Percentiles rank a stretch among this genome's conserved stretches.
phyloP scores from a whole-genome alignment of 2,888 invertebrate genomes.

The Platerodrilus igneus region DNA sequence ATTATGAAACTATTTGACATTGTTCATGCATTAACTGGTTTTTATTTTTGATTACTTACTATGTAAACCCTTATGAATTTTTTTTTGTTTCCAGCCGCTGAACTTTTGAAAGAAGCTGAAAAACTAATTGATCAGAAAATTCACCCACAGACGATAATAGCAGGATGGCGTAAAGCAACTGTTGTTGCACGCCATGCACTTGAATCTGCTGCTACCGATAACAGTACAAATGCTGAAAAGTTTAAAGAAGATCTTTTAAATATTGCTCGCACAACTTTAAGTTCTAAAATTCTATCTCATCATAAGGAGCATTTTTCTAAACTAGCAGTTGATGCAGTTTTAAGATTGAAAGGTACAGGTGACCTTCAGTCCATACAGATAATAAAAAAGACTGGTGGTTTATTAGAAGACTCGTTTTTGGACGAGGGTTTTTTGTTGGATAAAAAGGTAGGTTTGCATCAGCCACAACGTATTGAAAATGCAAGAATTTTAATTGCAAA shows the following conservation, averaged over 20 bases:
- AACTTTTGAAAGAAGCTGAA: constrained; percentile 92
- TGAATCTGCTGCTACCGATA: constrained; percentile 71
- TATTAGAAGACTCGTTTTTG: constrained; percentile 90
- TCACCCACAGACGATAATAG: constrained; percentile 96
- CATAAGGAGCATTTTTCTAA: constrained; percentile 96
- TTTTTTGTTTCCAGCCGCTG: constrained; percentile 64
- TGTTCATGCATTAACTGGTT: too few species aligned
- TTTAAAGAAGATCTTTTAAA: constrained; percentile 89
- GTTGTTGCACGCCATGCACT: constrained; percentile 81
- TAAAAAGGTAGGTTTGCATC: constrained; percentile 96
- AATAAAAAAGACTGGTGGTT: constrained; percentile 93
- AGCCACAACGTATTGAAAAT: constrained; percentile 92
- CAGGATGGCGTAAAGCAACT: constrained; percentile 90
- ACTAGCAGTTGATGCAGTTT: constrained; percentile 91
- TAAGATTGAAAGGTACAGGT: constrained; percentile 92
- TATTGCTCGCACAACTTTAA: constrained; percentile 94
- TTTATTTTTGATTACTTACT: too few species aligned
- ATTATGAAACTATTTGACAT: too few species aligned
- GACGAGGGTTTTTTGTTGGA: constrained; percentile 93
- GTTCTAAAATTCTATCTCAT: constrained; percentile 96
- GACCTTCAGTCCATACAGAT: constrained; percentile 95
- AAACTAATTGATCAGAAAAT: constrained; percentile 88
- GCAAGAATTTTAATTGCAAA: constrained; percentile 97
- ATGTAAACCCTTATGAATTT: constrained; percentile 16
- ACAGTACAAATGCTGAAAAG: constrained; percentile 70